Percentiles rank a stretch among this genome's conserved stretches.
These are phyloP conservation scores for Bufotes viridis DNA, from an alignment of 2,797 vertebrate genomes.

Conservation along the genomic window DNA sequence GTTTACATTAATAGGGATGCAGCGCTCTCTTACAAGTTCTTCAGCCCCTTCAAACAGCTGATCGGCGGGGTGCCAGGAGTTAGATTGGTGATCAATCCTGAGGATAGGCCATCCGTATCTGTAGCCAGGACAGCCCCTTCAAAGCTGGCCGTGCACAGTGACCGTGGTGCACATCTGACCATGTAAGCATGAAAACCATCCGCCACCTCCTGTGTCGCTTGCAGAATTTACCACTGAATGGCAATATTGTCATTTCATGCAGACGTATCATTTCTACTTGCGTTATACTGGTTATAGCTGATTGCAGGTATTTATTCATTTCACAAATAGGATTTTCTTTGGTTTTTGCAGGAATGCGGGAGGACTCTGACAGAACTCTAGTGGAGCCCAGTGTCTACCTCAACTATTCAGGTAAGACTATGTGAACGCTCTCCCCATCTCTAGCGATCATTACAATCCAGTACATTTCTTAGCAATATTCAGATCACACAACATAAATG, in stretches of 20 bases:
- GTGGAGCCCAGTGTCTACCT: slow-evolving; percentile 54
- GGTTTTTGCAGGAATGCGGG: slow-evolving; percentile 23
- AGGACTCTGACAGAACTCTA: slow-evolving; percentile 38
- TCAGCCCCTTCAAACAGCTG: too few species aligned
- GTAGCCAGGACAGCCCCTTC: too few species aligned
- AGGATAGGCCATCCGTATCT: too few species aligned
- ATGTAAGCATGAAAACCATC: neutral
- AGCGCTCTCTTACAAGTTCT: too few species aligned
- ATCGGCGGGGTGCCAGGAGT: too few species aligned
- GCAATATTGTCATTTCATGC: neutral
- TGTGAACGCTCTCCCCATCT: neutral
- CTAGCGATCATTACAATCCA: too few species aligned
- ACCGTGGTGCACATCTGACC: neutral
- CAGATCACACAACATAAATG: too few species aligned
- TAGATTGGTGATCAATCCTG: too few species aligned
- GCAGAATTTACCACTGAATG: neutral
- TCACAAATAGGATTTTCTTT: neutral
- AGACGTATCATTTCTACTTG: neutral
- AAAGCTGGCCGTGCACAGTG: neutral
- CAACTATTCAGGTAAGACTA: slow-evolving; percentile 59
- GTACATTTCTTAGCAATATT: too few species aligned
- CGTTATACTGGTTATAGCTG: neutral
- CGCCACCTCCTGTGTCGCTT: neutral
- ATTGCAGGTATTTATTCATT: neutral
- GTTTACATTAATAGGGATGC: too few species aligned